Percentiles rank a stretch among this genome's conserved stretches.
These are phyloP conservation scores for Pampusana beccarii DNA, from an alignment of 2,113 vertebrate species.

Conservation along the genomic window DNA sequence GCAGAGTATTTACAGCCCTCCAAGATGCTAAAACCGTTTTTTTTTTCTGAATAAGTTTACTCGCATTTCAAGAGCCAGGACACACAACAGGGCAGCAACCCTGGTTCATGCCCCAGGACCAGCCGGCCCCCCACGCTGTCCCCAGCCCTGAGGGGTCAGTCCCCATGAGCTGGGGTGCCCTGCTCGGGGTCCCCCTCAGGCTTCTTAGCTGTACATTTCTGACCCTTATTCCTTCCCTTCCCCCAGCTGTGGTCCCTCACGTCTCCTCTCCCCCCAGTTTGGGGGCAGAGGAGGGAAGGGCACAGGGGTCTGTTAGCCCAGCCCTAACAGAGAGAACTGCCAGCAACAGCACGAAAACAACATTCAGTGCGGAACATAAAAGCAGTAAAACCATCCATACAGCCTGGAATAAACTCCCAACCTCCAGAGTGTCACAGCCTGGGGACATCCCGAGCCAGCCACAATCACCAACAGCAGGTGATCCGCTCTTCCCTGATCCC, in stretches of 20 bases:
- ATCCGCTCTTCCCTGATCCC: rapidly evolving
- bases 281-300: too few species aligned
- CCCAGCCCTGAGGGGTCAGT: background rate
- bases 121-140: too few species aligned
- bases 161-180: rapidly evolving
- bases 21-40: rapidly evolving
- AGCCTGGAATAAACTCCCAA: background rate
- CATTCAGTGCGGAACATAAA: background rate
- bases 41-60: background rate
- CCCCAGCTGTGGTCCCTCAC: rapidly evolving
- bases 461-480: rapidly evolving
- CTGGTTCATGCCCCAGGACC: rapidly evolving
- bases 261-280: rapidly evolving
- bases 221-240: background rate
- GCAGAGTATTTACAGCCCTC: background rate
- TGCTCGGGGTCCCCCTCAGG: background rate
- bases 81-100: rapidly evolving
- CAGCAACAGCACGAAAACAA: background rate
- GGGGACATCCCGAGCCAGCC: background rate
- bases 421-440: background rate
- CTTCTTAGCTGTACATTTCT: background rate
- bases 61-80: background rate
- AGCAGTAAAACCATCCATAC: background rate
- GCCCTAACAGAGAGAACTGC: rapidly evolving
- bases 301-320: background rate